Base-by-base conservation (phyloP, 2,888 invertebrate genomes). In the Dryococelus australis region DNA sequence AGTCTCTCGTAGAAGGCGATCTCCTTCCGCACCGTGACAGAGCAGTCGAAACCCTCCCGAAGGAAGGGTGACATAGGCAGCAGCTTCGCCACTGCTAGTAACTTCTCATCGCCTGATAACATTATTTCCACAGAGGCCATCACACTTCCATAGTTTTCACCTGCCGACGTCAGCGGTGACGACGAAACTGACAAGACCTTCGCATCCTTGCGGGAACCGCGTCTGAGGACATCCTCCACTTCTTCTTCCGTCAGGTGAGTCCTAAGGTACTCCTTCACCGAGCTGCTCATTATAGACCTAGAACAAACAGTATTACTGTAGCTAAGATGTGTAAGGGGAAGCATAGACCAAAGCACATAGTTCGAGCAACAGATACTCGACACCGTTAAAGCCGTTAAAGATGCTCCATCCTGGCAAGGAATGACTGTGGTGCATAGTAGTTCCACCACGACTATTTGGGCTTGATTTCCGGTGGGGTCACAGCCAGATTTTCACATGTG, bases 71-170 rank as follows among this genome's bases (percentile, higher is more conserved):
- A 94, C 0, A 93, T 93, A 0, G 95, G 95, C 27, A 94, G 92
- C 89, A 95, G 91, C 90, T 95, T 95, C 0, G 94, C 95, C 2
- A 95, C 93, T 13, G 95, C 89, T 43, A 94, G 90, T 35, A 86
- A 35, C 4, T 51, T 83, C 0, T 84, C 0, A 91, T 90, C 90
- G 28, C 90, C 90, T 88, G 91, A 91, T 13, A 93, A 89, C 87
- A 91, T 92, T 0, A 93, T 91, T 65, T 89, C 89, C 9, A 92
- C 90, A 0, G 92, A 92, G 0, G 95, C 90, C 92, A 95, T 95
- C 0, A 94, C 92, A 89, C 95, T 95, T 2, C 95, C 95, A 90
- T 95, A 95, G 90, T 95, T 95, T 90, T 95, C 95, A 0, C 95
- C 65, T n/a, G 65, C 65, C 8, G 65, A 8, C n/a, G 65, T 65